Evolutionary conservation across 2,888 invertebrate genomes (phyloP), one percentile per base, ranked within the genome.

Genomic region (Drosophila heteroneura): DNA sequence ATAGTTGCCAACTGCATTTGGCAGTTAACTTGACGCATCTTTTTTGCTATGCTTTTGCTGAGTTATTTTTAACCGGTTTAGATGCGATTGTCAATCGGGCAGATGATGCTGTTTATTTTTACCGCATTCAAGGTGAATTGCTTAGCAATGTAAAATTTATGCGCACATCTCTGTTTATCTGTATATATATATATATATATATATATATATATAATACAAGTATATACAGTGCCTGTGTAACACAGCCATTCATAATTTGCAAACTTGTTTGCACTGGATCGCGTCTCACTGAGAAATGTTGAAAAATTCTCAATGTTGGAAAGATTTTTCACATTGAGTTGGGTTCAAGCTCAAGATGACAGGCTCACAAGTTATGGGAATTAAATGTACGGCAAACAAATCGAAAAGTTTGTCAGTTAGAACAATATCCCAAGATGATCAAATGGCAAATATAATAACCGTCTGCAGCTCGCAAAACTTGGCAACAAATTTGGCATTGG

Each of bases 121-220:
- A 66, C 59, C 53, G 74, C 65, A 63, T 67, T 90, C 89, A 85
- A 85, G 85, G 85, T 90, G 86, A 85, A 70, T 85, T 56, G 49
- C 47, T 49, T 54, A 56, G 47, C n/a, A 22, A 60, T 89, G 82
- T 89, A 71, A 81, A 75, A 69, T 75, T 70, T 72, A 89, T 79
- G 76, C 63, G 54, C 79, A 57, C 57, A 76, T 65, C 14, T 47
- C 47, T 9, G 16, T 26, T 26, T 2, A 26, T 26, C 16, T 26
- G 1, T 47, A 14, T 47, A 14, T 33, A 44, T n/a, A n/a, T n/a
- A 26, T 9, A 33, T 53, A n/a, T 33, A 37, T 37, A 37, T 33
- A 47, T 14, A 22, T 5, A 28, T 16, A 22, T 53, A n/a, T 53
- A 19, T 37, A 19, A 37, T 14, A 14, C 6, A 14, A 47, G 22